Conservation (phyloP, 2,888 invertebrate species). For the Himalopsyche tibetana region DNA sequence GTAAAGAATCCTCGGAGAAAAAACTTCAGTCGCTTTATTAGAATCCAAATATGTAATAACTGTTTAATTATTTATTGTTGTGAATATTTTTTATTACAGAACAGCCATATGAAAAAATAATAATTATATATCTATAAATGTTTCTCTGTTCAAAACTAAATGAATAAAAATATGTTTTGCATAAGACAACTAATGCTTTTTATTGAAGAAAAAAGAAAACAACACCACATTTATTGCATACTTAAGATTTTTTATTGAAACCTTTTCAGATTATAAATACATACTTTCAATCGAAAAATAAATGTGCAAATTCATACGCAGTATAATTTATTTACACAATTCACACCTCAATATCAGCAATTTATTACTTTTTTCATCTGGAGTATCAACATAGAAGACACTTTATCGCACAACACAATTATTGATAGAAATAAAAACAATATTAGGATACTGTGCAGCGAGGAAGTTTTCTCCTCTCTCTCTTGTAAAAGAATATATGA, state of each 20-base stretch:
- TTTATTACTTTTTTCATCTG: background rate
- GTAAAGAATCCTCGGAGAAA: background rate
- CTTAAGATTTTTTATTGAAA: constrained; percentile 19
- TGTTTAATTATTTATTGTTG: background rate
- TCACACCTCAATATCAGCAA: background rate
- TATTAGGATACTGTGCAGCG: no score
- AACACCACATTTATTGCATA: background rate
- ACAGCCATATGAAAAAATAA: background rate
- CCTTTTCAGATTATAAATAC: constrained; percentile 11
- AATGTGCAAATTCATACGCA: background rate
- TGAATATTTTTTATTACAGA: background rate
- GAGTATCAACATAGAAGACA: no score
- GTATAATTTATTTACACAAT: background rate
- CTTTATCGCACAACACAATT: no score
- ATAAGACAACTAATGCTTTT: background rate
- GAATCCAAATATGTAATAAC: background rate
- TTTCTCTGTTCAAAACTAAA: background rate
- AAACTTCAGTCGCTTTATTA: background rate
- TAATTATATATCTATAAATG: background rate
- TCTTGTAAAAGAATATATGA: no score
- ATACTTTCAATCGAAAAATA: background rate
- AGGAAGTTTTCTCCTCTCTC: no score
- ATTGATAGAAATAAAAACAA: no score
- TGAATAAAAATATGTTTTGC: constrained; percentile 10
- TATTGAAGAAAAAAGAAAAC: background rate